Evolutionary conservation across 92 coral and sea anemone species (phyloP), one percentile per base, ranked within the genome.

Genomic region (Porites divaricata): DNA sequence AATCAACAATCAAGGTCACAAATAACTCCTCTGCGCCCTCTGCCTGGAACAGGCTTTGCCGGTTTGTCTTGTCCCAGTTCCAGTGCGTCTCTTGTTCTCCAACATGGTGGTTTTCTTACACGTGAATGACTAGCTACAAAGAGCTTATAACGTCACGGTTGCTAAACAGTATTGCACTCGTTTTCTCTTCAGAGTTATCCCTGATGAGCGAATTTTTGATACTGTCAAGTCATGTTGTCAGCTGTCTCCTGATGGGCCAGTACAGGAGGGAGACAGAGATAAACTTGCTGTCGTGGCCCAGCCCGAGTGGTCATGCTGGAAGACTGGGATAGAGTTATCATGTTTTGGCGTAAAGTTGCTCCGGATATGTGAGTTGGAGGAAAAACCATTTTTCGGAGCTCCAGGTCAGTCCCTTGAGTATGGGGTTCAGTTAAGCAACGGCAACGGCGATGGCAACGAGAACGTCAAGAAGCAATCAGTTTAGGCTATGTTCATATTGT

Each of bases 261-360:
- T 89, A 20, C 92, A 85, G 20, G 94, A 88, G 9, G 89, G 91
- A 20, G 98, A 96, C 81, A 89, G 89, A 45, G 95, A 90, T 35
- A 95, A 92, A 83, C 79, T 93, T 10, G 87, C 94, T 2, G 87
- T 88, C 19, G 93, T 92, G 49, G 90, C 98, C 1, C 95, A 92
- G 72, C 98, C 95, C 17, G 99, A 96, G 89, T 96, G 98, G 99
- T 95, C 99, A 19, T 96, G 99, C 86, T 96, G 99, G 99, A 96
- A 96, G 95, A 92, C 98, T 83, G 99, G 99, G 23, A 86, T 96
- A 57, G 99, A 96, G 85, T 59, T 96, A 75, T 89, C 99, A 14
- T 96, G 99, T 85, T 96, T 89, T 85, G 99, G 99, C 15, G 97
- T 96, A 35, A 96, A 96, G 86, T 85, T 96, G 83, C 88, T 96